A percentile compares a stretch with the other conserved stretches of the same genome.
Evolutionary conservation across 35 echinoderm and acorn worm genomes (phyloP).

Genomic region (Lytechinus pictus): DNA sequence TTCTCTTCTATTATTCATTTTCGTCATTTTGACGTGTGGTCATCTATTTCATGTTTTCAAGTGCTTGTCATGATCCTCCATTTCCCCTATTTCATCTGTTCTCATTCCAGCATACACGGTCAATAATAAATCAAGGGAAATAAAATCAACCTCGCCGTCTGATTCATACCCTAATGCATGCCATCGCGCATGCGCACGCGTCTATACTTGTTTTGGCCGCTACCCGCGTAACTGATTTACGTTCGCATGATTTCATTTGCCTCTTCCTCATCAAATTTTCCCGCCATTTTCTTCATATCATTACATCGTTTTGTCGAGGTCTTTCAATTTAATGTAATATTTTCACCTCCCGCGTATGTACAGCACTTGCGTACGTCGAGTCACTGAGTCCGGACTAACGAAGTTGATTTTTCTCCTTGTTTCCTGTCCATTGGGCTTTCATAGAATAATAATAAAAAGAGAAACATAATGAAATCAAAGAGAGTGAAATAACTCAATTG

Average conservation of each 20-base stretch:
- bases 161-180: not conserved
- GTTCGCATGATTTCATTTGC: slow-evolving; percentile 14
- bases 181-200: slow-evolving; percentile 14
- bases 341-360: not conserved
- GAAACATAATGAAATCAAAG: slow-evolving; percentile 48
- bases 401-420: slow-evolving; percentile 25
- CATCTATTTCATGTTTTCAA: too few species aligned
- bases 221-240: not conserved
- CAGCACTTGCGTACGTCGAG: not conserved
- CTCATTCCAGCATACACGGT: not conserved
- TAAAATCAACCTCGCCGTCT: not conserved
- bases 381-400: not conserved
- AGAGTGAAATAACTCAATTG: slow-evolving; percentile 58
- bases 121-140: not conserved
- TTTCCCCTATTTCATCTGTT: not conserved
- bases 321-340: slow-evolving; percentile 14
- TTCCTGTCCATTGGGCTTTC: not conserved
- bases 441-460: not conserved
- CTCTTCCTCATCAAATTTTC: slow-evolving; percentile 38
- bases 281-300: slow-evolving; percentile 27
- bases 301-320: not conserved
- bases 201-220: not conserved
- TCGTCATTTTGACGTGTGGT: not conserved
- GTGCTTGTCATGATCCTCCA: not conserved
- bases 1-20: not conserved